Base-by-base conservation (phyloP, 2,113 vertebrate genomes). In the Willisornis vidua region DNA sequence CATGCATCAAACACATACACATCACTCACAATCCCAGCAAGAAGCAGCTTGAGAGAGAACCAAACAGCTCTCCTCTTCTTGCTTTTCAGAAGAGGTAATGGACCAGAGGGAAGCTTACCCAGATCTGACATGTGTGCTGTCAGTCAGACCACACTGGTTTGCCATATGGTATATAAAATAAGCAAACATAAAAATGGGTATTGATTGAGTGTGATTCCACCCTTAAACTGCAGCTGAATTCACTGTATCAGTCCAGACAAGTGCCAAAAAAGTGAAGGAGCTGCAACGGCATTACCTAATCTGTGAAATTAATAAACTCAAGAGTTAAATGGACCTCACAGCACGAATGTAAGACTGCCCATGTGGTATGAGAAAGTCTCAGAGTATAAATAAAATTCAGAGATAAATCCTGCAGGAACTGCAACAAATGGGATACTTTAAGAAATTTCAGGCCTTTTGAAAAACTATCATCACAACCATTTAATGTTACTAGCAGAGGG, bases 161-260 rank as follows among this genome's bases (percentile, higher is more conserved):
- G 85, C 45, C 82, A 73, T 68, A 48, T 76, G 71, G 62, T 70
- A 28, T 31, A 61, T 79, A 80, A 96, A 94, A 93, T 58, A 82
- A 80, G 54, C 14, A 49, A 76, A 82, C 71, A 57, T 83, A 83
- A 93, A 93, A 90, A 58, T 7, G 46, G 82, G 63, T 93, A 68
- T 35, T 93, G 95, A 92, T 94, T 90, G 83, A 92, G 95, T 95
- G 95, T 0, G 23, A 92, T 70, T 90, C 92, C 41, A 73, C 22
- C 67, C 54, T 76, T 85, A 82, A 80, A 95, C 62, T 48, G 46
- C 49, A 77, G 49, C 59, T 93, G 62, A 93, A 85, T 87, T 55
- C 67, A 49, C 70, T 76, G 62, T 57, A 58, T 70, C 54, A 14
- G 45, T 20, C 41, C 84, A 70, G 49, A 22, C 41, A 94, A 85